Conservation (phyloP, 2,113 vertebrate species). For the Mormyrus iriodes region DNA sequence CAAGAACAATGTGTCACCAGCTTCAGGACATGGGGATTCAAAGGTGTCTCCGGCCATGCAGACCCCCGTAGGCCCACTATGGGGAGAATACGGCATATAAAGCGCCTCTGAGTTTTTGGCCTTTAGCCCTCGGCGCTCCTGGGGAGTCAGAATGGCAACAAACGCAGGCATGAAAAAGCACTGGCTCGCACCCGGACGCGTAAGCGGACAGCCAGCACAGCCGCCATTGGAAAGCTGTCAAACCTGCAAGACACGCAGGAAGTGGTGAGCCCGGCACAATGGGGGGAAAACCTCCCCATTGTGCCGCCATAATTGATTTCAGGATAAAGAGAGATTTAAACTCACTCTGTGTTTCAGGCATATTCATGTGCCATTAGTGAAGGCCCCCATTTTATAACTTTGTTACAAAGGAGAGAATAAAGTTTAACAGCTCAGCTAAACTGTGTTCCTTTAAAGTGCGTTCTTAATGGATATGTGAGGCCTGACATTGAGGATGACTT, state of each 20-base stretch:
- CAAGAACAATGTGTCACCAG: neutral
- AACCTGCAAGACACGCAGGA: neutral
- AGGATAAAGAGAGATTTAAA: neutral
- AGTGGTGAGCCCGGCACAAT: neutral
- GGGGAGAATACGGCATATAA: neutral
- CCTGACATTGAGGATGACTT: slow-evolving; percentile 15
- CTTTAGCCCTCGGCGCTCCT: neutral
- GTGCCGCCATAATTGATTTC: neutral
- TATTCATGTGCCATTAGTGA: neutral
- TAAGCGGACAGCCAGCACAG: neutral
- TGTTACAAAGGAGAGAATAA: slow-evolving; percentile 17
- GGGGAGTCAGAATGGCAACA: neutral
- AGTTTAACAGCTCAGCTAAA: slow-evolving; percentile 17
- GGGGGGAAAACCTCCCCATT: neutral
- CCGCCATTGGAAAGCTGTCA: neutral
- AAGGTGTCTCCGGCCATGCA: neutral
- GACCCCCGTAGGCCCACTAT: neutral
- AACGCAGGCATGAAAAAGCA: neutral
- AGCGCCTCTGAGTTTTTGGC: neutral
- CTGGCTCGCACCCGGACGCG: neutral
- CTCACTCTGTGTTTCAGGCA: neutral
- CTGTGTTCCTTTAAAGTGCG: slow-evolving; percentile 3
- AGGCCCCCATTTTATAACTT: slow-evolving; percentile 10
- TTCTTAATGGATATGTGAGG: slow-evolving; percentile 13
- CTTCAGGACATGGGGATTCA: neutral